Evolutionary conservation across 2,113 vertebrate genomes (phyloP), one percentile per base, ranked within the genome.

Genomic region (Garra rufa): DNA sequence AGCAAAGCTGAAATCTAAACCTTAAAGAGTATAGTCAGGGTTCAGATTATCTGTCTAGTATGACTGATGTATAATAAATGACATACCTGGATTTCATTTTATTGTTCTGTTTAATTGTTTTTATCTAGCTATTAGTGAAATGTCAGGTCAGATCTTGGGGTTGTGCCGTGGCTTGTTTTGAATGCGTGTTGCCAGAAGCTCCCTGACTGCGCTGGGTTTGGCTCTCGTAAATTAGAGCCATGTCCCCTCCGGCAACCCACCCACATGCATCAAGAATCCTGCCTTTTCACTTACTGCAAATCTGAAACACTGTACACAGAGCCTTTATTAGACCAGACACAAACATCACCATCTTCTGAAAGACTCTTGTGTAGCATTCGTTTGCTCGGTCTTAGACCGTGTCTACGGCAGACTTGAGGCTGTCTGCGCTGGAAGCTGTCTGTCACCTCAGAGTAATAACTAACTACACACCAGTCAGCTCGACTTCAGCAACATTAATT

Each of bases 141-240:
- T n/a, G 52, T 57, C 52, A 21, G 21, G n/a, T 57, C 19, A 57
- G 52, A 57, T 38, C 43, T 43, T 44, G 52, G 48, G 43, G 61
- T 78, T 82, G 41, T 88, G 88, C 34, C 61, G 55, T 26, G 65
- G 76, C 88, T 81, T 88, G 85, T 83, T 57, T 71, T 24, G 50
- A 74, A 48, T n/a, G 21, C 81, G 28, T 28, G 50, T 26, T 11
- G 85, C 82, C 78, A 75, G 65, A 69, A 84, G 82, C 70, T 71
- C 30, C n/a, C 55, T 73, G 30, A 70, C 50, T 48, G 34, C 30
- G 50, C 74, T 85, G 55, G 65, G 65, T 86, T 86, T 85, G 63
- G 76, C 61, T 34, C 65, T 85, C 71, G 11, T 81, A 69, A 88
- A 88, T 52, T 76, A 78, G 30, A 83, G 74, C 43, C 14, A 38